A percentile compares a stretch with the other conserved stretches of the same genome.
Conservation (phyloP, 23 tunicate species). For the Styela plicata region DNA sequence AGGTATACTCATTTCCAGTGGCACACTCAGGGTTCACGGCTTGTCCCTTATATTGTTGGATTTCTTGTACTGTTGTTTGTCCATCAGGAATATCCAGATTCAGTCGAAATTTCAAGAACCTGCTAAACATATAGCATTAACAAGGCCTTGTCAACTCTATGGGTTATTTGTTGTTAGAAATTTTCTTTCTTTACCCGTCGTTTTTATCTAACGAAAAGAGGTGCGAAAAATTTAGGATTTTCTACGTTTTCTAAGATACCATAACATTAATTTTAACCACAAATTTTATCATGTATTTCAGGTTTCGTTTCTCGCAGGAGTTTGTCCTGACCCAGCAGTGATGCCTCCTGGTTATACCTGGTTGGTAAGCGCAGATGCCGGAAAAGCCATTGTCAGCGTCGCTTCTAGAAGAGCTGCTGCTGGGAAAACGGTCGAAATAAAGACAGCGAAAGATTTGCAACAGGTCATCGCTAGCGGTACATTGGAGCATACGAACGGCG, state of each 20-base stretch:
- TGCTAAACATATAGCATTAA: too few species aligned
- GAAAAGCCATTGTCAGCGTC: constrained; percentile 73
- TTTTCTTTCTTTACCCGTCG: too few species aligned
- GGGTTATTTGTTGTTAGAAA: too few species aligned
- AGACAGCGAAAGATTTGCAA: neutral
- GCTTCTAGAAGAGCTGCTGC: constrained; percentile 50
- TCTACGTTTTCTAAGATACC: too few species aligned
- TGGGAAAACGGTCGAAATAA: constrained; percentile 58
- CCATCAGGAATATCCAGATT: neutral
- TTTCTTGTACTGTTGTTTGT: neutral
- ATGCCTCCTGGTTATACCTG: constrained; percentile 87
- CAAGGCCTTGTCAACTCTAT: too few species aligned
- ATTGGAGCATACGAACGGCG: neutral
- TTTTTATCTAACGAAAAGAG: too few species aligned
- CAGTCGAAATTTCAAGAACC: too few species aligned
- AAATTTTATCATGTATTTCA: neutral
- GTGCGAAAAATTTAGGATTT: too few species aligned
- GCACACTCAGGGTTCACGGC: too few species aligned
- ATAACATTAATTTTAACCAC: too few species aligned
- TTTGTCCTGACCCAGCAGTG: constrained; percentile 69
- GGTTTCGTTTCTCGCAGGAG: constrained; percentile 76
- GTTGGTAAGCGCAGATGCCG: constrained; percentile 84
- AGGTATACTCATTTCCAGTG: constrained; percentile 58
- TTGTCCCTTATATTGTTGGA: neutral
- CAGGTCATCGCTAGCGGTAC: neutral